Conservation (phyloP, 2,113 vertebrate species). For the Melierax canorus region DNA sequence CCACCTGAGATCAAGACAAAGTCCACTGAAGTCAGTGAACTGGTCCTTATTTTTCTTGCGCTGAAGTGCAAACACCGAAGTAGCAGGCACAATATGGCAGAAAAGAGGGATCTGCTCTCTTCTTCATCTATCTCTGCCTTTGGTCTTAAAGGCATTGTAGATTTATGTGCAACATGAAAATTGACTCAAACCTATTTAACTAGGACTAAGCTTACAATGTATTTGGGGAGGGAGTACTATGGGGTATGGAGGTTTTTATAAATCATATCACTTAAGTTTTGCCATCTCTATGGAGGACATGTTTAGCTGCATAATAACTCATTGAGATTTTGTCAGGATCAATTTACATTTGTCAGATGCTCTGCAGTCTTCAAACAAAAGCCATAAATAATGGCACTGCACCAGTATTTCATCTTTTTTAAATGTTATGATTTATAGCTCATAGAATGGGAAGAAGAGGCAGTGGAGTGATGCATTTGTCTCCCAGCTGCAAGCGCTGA, state of each 20-base stretch:
- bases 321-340: constrained; percentile 28
- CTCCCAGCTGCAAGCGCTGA: constrained; percentile 43
- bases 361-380: constrained; percentile 28
- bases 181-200: not conserved
- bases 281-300: not conserved
- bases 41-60: not conserved
- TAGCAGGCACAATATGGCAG: not conserved
- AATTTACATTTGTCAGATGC: constrained; percentile 35
- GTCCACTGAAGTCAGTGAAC: not conserved
- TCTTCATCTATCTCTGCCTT: not conserved
- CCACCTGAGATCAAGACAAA: not conserved
- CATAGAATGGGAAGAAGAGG: not conserved
- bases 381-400: not conserved
- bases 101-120: not conserved
- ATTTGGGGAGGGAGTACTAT: not conserved
- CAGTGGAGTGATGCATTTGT: not conserved
- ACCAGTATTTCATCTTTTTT: not conserved
- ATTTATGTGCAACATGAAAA: not conserved
- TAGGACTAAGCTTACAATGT: not conserved
- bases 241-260: not conserved
- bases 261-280: not conserved
- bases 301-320: constrained; percentile 14
- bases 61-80: not conserved
- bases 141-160: not conserved
- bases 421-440: not conserved